Percentiles rank a stretch among this genome's conserved stretches.
phyloP scores from a whole-genome alignment of 2,797 vertebrate genomes.

The Acrocephalus scirpaceus region DNA sequence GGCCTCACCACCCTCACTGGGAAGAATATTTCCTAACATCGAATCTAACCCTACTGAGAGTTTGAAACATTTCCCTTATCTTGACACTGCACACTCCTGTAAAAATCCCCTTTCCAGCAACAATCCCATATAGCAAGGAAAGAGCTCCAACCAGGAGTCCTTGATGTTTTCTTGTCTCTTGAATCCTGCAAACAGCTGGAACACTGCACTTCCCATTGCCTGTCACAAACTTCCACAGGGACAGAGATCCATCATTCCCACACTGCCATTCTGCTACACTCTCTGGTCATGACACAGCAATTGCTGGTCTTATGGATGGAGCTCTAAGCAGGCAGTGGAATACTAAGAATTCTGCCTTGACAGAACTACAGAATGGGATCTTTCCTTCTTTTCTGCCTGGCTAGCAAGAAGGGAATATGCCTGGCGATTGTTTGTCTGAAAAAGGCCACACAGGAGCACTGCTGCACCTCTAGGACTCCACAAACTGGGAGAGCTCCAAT shows the following conservation, averaged over 20 bases:
- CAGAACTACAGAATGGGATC: background rate
- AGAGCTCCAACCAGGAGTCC: background rate
- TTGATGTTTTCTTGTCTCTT: background rate
- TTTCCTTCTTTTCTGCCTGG: background rate
- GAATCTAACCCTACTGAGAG: background rate
- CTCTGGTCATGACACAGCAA: background rate
- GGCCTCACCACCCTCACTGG: background rate
- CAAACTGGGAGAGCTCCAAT: background rate
- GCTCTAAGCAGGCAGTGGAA: background rate
- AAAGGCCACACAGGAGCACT: background rate
- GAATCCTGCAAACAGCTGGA: background rate
- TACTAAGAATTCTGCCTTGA: background rate
- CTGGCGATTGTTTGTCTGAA: background rate
- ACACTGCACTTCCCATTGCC: background rate
- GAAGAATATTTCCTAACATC: background rate
- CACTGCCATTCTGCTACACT: fast-evolving
- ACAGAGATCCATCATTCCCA: background rate
- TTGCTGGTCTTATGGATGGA: background rate
- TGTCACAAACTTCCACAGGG: background rate
- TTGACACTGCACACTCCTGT: background rate
- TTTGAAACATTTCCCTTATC: background rate
- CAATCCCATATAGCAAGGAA: fast-evolving
- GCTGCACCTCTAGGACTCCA: background rate
- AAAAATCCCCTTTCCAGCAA: background rate
- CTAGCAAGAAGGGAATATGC: background rate